Percentiles rank a stretch among this genome's conserved stretches.
Conservation (phyloP, 1,140 invertebrate species). For the Scaptomyza graminum region DNA sequence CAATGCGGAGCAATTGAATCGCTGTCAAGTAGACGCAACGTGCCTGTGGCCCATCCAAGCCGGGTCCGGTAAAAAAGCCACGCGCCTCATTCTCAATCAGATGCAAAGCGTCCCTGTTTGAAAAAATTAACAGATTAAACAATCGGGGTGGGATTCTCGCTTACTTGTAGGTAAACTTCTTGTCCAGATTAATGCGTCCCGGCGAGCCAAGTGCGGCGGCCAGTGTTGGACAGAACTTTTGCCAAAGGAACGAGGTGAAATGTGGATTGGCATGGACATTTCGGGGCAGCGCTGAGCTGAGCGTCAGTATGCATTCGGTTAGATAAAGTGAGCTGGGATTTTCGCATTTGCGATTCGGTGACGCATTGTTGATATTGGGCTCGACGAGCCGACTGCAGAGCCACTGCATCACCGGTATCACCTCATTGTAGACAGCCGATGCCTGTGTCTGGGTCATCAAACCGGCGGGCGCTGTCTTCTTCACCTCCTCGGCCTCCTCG, state of each 20-base stretch:
- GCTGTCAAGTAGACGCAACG: constrained; percentile 85
- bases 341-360: constrained; percentile 85
- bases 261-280: constrained; percentile 92
- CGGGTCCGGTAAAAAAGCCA: constrained; percentile 82
- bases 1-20: constrained; percentile 92
- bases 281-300: constrained; percentile 92
- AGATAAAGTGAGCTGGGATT: constrained; percentile 89
- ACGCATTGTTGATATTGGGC: constrained; percentile 85
- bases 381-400: constrained; percentile 93
- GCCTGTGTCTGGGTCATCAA: constrained; percentile 85
- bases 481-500: constrained; percentile 83
- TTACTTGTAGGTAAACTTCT: constrained; percentile 84
- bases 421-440: constrained; percentile 94
- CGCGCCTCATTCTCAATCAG: constrained; percentile 83
- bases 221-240: constrained; percentile 94
- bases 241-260: constrained; percentile 94
- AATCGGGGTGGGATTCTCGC: constrained; percentile 3
- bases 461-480: constrained; percentile 79
- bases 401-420: constrained; percentile 94
- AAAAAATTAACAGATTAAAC: neutral
- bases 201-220: constrained; percentile 94
- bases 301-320: constrained; percentile 93
- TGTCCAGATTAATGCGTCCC: constrained; percentile 84
- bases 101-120: constrained; percentile 76
- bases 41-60: constrained; percentile 80